These are phyloP conservation scores for Dendrolimus kikuchii DNA, from an alignment of 1,140 invertebrate genomes.

Conservation along the genomic window DNA sequence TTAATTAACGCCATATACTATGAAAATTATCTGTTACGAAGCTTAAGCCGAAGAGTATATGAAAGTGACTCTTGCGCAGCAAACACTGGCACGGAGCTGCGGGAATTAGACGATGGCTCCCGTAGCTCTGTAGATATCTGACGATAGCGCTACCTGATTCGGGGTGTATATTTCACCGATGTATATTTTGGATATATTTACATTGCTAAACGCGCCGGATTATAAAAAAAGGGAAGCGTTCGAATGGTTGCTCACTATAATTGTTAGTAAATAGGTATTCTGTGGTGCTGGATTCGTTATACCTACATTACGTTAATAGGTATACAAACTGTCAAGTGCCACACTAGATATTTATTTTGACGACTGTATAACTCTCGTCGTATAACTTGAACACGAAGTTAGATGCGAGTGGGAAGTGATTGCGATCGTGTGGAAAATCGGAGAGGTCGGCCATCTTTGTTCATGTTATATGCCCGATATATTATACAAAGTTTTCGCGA, in stretches of 20 bases:
- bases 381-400: constrained; percentile 12
- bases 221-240: constrained; percentile 40
- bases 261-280: constrained; percentile 51
- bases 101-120: constrained; percentile 11
- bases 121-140: constrained; percentile 21
- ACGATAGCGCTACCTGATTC: constrained; percentile 34
- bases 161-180: constrained; percentile 46
- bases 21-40: no score
- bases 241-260: constrained; percentile 68
- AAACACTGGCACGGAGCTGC: neutral
- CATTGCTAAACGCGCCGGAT: constrained; percentile 30
- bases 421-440: no score
- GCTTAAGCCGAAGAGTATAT: no score
- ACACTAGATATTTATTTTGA: constrained; percentile 60
- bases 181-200: constrained; percentile 70
- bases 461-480: no score
- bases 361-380: constrained; percentile 33
- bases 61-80: no score
- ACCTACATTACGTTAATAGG: constrained; percentile 28
- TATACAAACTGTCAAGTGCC: constrained; percentile 49
- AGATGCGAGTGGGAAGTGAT: no score
- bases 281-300: constrained; percentile 56
- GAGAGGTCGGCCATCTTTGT: no score
- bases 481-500: neutral
- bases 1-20: no score